These are phyloP conservation scores for Xyrichtys novacula DNA, from an alignment of 2,797 vertebrate genomes.

Conservation along the genomic window DNA sequence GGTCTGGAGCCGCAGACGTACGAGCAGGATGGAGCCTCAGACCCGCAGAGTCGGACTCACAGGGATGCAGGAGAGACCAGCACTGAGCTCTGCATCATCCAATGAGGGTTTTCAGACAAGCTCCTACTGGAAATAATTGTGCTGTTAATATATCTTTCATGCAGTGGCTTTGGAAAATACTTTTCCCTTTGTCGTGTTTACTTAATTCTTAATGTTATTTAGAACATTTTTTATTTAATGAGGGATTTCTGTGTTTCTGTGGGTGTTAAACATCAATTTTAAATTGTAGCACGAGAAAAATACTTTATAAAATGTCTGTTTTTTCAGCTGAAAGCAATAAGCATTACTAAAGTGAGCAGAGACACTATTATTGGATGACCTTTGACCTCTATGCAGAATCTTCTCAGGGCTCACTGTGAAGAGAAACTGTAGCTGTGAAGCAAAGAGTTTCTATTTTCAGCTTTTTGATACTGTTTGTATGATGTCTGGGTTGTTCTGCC, in stretches of 20 bases:
- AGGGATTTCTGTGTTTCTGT: slow-evolving; percentile 37
- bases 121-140: slow-evolving; percentile 22
- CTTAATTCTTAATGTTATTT: slow-evolving; percentile 24
- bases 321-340: slow-evolving; percentile 22
- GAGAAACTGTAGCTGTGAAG: too few species aligned
- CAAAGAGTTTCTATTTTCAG: slow-evolving; percentile 45
- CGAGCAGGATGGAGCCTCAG: slow-evolving; percentile 20
- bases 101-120: slow-evolving; percentile 68
- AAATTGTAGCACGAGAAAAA: slow-evolving; percentile 15
- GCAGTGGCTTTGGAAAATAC: slow-evolving; percentile 29
- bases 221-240: slow-evolving; percentile 43
- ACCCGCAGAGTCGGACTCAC: slow-evolving; percentile 24
- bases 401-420: slow-evolving; percentile 57
- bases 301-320: slow-evolving; percentile 10
- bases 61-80: slow-evolving; percentile 51
- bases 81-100: slow-evolving; percentile 81
- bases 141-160: slow-evolving; percentile 28
- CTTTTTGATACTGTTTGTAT: slow-evolving; percentile 63
- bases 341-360: slow-evolving; percentile 4
- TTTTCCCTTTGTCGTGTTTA: slow-evolving; percentile 20
- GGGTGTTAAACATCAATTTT: not conserved
- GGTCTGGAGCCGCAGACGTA: slow-evolving; percentile 64
- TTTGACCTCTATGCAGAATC: slow-evolving; percentile 53
- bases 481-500: slow-evolving; percentile 27
- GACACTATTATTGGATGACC: slow-evolving; percentile 15